phyloP scores from a whole-genome alignment of 2,888 invertebrate genomes.

The Tipula lateralis region DNA sequence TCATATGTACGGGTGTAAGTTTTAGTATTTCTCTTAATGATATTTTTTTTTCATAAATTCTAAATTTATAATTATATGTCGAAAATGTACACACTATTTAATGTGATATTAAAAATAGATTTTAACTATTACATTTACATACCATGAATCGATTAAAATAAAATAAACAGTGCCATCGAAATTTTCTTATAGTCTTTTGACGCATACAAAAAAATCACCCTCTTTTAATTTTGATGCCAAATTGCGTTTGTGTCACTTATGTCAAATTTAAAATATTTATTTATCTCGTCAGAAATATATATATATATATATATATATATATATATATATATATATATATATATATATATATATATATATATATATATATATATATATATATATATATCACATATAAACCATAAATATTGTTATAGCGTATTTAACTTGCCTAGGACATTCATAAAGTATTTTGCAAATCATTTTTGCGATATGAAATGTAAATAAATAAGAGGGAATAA shows the following conservation, averaged over 20 bases:
- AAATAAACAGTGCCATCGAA: not conserved
- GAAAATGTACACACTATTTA: not conserved
- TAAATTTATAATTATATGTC: not conserved
- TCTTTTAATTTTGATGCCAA: not conserved
- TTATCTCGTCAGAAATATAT: not conserved
- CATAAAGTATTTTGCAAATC: too few species aligned
- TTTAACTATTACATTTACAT: not conserved
- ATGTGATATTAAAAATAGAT: not conserved
- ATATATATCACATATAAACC: not conserved
- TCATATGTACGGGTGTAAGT: not conserved
- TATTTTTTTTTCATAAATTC: constrained; percentile 14
- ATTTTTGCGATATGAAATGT: too few species aligned
- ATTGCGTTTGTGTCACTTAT: not conserved
- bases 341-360: not conserved
- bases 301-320: not conserved
- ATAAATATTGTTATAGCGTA: too few species aligned
- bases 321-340: not conserved
- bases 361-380: not conserved
- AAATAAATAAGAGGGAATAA: too few species aligned
- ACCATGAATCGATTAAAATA: not conserved
- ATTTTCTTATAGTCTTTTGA: not conserved
- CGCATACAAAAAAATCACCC: not conserved
- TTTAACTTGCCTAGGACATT: too few species aligned
- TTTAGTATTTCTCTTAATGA: not conserved
- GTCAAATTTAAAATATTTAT: not conserved